Percentiles rank a stretch among this genome's conserved stretches.
These are phyloP conservation scores for Pocota personata DNA, from an alignment of 2,888 invertebrate species.

Conservation along the genomic window DNA sequence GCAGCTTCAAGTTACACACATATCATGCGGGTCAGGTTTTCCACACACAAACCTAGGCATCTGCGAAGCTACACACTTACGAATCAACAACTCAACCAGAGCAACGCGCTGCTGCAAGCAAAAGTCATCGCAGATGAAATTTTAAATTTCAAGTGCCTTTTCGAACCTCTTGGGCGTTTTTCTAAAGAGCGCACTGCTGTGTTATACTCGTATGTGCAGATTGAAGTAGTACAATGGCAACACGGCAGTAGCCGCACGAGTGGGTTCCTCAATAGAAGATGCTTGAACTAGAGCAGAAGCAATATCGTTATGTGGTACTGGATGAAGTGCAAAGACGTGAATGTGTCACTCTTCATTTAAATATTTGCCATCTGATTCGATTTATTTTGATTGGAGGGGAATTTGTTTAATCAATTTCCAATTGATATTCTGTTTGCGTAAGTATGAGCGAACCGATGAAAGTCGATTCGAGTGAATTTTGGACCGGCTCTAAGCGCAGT, in stretches of 20 bases:
- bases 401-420: slow-evolving; percentile 22
- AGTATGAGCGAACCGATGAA: neutral
- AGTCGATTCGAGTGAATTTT: neutral
- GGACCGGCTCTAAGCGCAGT: neutral
- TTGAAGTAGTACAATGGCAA: slow-evolving; percentile 39
- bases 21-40: slow-evolving; percentile 43
- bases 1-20: slow-evolving; percentile 30
- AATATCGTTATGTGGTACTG: slow-evolving; percentile 11
- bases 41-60: neutral
- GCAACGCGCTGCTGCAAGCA: slow-evolving; percentile 29
- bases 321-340: slow-evolving; percentile 57
- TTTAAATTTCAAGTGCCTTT: slow-evolving; percentile 60
- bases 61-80: neutral
- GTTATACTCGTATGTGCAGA: neutral
- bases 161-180: slow-evolving; percentile 48
- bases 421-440: slow-evolving; percentile 50
- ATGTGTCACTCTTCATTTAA: slow-evolving; percentile 57
- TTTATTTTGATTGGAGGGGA: slow-evolving; percentile 5
- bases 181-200: slow-evolving; percentile 36
- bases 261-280: too few relatives aligned
- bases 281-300: slow-evolving; percentile 23
- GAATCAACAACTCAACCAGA: slow-evolving; percentile 50
- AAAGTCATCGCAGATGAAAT: slow-evolving; percentile 45
- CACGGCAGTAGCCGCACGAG: neutral
- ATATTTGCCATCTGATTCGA: slow-evolving; percentile 53